phyloP scores from a whole-genome alignment of 2,888 invertebrate genomes.

The Pachycephus smyrnensis region DNA sequence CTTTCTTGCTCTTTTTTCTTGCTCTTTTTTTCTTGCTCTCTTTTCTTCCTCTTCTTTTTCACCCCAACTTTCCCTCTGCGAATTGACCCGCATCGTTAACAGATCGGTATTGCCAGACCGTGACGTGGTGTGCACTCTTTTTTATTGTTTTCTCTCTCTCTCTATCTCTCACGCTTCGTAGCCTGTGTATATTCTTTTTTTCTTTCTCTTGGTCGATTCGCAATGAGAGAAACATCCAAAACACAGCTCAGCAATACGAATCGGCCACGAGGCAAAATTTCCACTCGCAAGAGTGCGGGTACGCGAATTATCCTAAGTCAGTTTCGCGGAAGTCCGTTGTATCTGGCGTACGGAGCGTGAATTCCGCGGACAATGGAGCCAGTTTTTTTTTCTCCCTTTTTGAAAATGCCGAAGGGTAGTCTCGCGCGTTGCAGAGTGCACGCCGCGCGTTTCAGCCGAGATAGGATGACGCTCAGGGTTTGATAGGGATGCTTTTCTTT shows the following conservation, averaged over 20 bases:
- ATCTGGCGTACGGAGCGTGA: neutral
- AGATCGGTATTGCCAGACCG: neutral
- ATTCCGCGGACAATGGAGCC: neutral
- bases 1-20: neutral
- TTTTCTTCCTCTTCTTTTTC: neutral
- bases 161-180: no score
- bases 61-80: neutral
- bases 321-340: neutral
- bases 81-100: neutral
- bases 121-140: neutral
- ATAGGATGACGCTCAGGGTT: neutral
- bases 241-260: neutral
- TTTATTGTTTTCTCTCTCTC: neutral
- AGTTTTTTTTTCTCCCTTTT: neutral
- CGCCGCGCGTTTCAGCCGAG: neutral
- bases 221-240: neutral
- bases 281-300: neutral
- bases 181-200: neutral
- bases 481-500: neutral
- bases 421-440: neutral
- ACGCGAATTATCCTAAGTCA: neutral
- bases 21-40: neutral
- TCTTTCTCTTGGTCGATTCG: neutral
- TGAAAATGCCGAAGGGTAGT: neutral
- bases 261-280: neutral